These are phyloP conservation scores for Odocoileus virginianus DNA, from an alignment of 2,113 vertebrate genomes.

Conservation along the genomic window DNA sequence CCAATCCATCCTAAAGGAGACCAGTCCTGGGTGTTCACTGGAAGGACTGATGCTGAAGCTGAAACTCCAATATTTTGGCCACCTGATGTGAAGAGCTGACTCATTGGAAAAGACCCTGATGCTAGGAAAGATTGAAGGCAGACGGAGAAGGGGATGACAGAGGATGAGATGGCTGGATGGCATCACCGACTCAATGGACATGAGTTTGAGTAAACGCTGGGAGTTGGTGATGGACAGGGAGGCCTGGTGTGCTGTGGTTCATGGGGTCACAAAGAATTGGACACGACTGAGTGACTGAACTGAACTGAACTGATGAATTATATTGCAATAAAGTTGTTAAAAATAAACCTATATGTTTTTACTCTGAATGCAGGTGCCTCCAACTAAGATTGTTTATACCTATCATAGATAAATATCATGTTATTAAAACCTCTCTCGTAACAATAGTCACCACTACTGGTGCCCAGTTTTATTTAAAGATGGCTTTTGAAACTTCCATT, in stretches of 20 bases:
- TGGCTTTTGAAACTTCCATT: neutral
- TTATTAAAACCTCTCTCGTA: neutral
- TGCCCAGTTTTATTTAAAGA: neutral
- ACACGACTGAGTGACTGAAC: fast-evolving
- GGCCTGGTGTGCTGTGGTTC: neutral
- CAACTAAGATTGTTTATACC: neutral
- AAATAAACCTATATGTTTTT: neutral
- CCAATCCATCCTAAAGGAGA: neutral
- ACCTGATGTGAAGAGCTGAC: neutral
- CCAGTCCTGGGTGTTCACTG: neutral
- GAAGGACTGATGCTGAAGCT: neutral
- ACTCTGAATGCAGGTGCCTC: neutral
- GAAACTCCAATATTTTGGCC: neutral
- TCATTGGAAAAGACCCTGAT: neutral
- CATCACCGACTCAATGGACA: fast-evolving
- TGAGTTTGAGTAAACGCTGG: neutral
- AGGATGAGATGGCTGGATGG: neutral
- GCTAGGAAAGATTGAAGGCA: neutral
- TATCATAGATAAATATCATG: neutral
- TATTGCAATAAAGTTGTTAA: neutral
- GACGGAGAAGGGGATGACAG: fast-evolving
- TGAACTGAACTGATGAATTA: neutral
- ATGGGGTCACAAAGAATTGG: neutral
- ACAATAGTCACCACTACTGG: neutral
- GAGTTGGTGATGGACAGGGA: neutral